Conservation (phyloP, 2,113 vertebrate species). For the Glareola pratincola region DNA sequence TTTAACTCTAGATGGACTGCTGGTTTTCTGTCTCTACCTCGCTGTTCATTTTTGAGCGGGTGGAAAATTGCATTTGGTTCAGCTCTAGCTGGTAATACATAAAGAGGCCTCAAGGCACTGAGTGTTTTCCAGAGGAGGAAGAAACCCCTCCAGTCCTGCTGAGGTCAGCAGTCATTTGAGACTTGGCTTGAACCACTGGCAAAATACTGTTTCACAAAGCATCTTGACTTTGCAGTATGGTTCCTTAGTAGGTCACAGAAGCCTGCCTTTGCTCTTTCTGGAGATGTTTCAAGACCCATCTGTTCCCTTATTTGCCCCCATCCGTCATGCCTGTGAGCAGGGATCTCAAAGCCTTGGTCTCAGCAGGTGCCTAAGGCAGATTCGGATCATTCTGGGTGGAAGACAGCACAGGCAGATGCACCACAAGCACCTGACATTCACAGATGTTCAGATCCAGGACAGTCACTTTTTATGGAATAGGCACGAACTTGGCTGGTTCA, state of each 20-base stretch:
- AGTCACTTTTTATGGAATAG: background rate
- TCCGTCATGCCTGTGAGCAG: background rate
- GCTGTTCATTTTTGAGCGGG: background rate
- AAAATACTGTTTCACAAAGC: background rate
- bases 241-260: background rate
- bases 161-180: background rate
- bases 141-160: background rate
- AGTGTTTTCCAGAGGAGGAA: background rate
- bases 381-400: background rate
- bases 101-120: background rate
- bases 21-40: background rate
- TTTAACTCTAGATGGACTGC: background rate
- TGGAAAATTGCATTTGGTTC: constrained; percentile 1
- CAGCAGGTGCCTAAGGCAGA: background rate
- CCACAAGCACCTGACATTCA: background rate
- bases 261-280: background rate
- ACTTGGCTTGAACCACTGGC: background rate
- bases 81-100: background rate
- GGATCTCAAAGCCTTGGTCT: background rate
- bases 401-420: background rate
- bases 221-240: background rate
- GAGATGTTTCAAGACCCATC: background rate
- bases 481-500: background rate
- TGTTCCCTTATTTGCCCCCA: background rate
- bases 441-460: background rate